Conservation (phyloP, 2,113 vertebrate species). For the Seriola quinqueradiata region DNA sequence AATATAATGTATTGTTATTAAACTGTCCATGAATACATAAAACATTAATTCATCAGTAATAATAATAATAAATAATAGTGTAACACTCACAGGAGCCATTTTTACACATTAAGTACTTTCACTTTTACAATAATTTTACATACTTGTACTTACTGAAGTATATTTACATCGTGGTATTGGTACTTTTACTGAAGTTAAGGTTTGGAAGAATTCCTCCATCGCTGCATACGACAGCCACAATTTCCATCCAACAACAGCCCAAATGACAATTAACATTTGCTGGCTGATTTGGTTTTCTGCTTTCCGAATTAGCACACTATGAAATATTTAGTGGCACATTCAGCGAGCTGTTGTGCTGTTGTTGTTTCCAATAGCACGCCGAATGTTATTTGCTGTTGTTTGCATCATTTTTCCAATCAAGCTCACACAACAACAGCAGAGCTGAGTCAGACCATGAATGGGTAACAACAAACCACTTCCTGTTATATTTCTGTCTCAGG, state of each 20-base stretch:
- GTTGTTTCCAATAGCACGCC: conserved; percentile 38
- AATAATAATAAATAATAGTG: no score
- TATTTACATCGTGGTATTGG: not conserved
- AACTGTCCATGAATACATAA: not conserved
- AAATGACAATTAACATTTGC: not conserved
- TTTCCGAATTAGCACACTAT: conserved; percentile 39
- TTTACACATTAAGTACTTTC: not conserved
- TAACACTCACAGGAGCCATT: not conserved
- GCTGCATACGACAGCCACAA: not conserved
- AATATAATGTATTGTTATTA: not conserved
- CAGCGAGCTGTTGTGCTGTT: conserved; percentile 23
- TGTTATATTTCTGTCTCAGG: conserved; percentile 22
- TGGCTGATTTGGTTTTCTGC: conserved; percentile 22
- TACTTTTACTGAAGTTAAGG: not conserved
- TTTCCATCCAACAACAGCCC: not conserved
- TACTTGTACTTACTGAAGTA: not conserved
- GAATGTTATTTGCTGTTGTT: conserved; percentile 38
- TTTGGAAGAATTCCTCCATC: not conserved
- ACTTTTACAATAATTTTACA: not conserved
- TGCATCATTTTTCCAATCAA: conserved; percentile 56
- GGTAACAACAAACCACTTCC: conserved; percentile 37
- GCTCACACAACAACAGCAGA: conserved; percentile 54
- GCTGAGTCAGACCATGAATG: conserved; percentile 43
- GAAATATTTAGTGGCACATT: conserved; percentile 57
- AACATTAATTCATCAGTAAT: no score